A percentile compares a stretch with the other conserved stretches of the same genome.
phyloP scores from a whole-genome alignment of 2,113 vertebrate genomes.

The Cranoglanis bouderius region DNA sequence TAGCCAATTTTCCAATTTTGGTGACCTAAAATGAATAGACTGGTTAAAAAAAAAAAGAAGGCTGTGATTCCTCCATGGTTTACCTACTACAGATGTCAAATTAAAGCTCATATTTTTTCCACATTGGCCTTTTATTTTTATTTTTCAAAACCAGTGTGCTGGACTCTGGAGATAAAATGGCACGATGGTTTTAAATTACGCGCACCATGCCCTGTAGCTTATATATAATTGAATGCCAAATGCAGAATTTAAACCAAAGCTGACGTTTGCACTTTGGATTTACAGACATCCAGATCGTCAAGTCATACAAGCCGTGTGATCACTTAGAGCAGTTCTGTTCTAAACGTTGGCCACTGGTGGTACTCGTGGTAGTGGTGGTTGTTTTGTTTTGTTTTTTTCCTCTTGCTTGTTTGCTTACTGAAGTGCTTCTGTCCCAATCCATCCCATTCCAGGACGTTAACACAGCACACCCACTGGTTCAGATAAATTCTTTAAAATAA shows the following conservation, averaged over 20 bases:
- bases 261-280: not conserved
- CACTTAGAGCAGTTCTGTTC: not conserved
- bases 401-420: not conserved
- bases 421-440: not conserved
- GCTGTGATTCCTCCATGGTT: not conserved
- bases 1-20: not conserved
- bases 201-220: not conserved
- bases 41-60: not conserved
- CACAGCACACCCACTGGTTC: constrained; percentile 66
- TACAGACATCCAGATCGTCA: not conserved
- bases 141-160: not conserved
- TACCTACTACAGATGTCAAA: not conserved
- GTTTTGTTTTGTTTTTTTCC: not conserved
- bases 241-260: not conserved
- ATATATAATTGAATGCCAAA: not conserved
- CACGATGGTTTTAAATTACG: not conserved
- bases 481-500: constrained; percentile 60
- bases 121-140: not conserved
- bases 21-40: not conserved
- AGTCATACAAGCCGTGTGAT: not conserved
- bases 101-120: not conserved
- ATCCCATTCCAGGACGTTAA: constrained; percentile 7
- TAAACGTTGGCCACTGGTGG: no score
- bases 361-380: not conserved
- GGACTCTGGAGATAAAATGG: not conserved